Evolutionary conservation across 2,888 invertebrate species (phyloP).

Genomic region (Girardia tigrina): DNA sequence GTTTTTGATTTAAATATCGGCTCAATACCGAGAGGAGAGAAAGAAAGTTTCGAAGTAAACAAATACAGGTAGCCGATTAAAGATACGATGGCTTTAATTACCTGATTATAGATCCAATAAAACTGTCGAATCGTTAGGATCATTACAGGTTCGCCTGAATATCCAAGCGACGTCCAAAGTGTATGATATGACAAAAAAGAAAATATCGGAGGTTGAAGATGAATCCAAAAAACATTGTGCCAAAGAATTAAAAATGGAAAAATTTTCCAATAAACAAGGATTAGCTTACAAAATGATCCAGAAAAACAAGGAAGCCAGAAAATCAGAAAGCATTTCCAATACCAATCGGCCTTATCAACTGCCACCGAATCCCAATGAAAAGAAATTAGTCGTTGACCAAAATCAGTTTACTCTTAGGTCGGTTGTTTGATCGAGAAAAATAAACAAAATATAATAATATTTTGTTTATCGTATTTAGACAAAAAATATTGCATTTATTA

Average conservation of each 20-base stretch:
- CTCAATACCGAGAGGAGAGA: neutral
- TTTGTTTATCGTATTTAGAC: too few relatives aligned
- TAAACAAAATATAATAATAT: too few relatives aligned
- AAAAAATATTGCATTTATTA: conserved; percentile 17
- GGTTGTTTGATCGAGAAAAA: neutral
- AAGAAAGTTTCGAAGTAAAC: neutral
- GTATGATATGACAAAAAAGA: neutral
- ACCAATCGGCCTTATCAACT: neutral
- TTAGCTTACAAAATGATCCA: neutral
- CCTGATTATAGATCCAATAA: neutral
- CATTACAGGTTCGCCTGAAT: neutral
- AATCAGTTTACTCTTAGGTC: neutral
- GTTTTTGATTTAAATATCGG: neutral
- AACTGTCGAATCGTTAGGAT: neutral
- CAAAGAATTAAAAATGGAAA: neutral
- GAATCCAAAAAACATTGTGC: neutral
- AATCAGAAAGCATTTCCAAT: neutral
- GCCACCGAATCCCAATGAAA: neutral
- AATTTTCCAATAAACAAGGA: neutral
- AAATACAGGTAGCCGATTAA: neutral
- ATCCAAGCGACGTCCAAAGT: neutral
- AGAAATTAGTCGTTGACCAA: neutral
- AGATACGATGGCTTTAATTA: too few relatives aligned
- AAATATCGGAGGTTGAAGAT: neutral
- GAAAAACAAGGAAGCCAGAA: neutral